phyloP scores from a whole-genome alignment of 2,888 invertebrate species.

The Noctua janthina region DNA sequence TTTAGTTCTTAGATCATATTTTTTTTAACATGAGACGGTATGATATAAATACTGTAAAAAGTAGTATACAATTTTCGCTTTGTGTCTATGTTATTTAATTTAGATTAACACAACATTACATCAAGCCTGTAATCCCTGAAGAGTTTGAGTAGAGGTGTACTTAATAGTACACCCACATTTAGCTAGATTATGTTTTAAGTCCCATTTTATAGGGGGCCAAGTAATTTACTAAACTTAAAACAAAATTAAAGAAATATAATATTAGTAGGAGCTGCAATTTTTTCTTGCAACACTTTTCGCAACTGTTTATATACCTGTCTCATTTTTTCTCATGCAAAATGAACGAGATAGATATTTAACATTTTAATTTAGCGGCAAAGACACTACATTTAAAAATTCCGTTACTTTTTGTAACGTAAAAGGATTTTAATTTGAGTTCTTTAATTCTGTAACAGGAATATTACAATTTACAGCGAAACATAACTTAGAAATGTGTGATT shows the following conservation, averaged over 20 bases:
- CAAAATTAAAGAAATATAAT: no score
- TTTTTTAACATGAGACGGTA: no score
- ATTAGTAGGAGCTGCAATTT: neutral
- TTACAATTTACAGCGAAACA: neutral
- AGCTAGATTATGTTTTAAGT: neutral
- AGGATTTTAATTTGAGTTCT: neutral
- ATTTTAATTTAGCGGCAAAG: constrained; percentile 20
- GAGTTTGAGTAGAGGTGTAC: neutral
- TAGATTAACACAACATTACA: neutral
- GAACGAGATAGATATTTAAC: neutral
- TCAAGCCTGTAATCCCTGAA: neutral
- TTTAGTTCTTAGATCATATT: no score
- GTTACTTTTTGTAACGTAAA: constrained; percentile 1
- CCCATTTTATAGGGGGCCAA: neutral
- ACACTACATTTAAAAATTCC: constrained; percentile 21
- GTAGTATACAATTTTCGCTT: neutral
- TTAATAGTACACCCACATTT: no score
- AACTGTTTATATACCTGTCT: constrained; percentile 22
- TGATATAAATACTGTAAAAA: neutral
- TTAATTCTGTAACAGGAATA: neutral
- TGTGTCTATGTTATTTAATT: no score
- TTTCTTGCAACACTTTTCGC: constrained; percentile 9
- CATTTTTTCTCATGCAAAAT: neutral
- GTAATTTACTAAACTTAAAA: no score
- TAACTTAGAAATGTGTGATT: neutral